Evolutionary conservation across 2,888 invertebrate genomes (phyloP).

Genomic region (Pegoplata infirma): DNA sequence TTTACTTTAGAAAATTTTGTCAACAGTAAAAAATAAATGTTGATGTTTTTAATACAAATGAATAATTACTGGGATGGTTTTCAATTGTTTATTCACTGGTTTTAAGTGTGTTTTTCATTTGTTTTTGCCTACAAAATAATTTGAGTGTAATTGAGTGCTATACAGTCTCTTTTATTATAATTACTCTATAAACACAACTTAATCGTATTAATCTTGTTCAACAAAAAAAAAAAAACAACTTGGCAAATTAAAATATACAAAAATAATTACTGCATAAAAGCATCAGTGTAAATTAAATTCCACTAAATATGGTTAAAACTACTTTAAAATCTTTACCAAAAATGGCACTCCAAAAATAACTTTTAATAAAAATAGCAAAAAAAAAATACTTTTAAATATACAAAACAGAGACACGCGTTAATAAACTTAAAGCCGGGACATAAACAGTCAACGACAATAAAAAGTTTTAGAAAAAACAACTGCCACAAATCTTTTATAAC

Average conservation of each 20-base stretch:
- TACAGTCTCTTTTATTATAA: too few species aligned
- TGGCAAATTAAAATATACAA: slow-evolving; percentile 39
- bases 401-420: slow-evolving; percentile 37
- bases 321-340: slow-evolving; percentile 44
- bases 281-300: slow-evolving; percentile 54
- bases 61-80: too few species aligned
- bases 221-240: neutral
- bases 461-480: too few species aligned
- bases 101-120: too few species aligned
- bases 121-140: too few species aligned
- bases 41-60: too few species aligned
- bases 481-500: too few species aligned
- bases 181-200: too few species aligned
- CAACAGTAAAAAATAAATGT: too few species aligned
- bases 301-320: slow-evolving; percentile 44
- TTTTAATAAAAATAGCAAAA: slow-evolving; percentile 25
- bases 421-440: neutral
- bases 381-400: slow-evolving; percentile 18
- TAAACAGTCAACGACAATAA: slow-evolving; percentile 14
- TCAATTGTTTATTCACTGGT: too few species aligned
- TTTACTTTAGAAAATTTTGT: too few species aligned
- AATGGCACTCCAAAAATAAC: slow-evolving; percentile 44
- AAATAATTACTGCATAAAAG: slow-evolving; percentile 43
- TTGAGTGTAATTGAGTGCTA: too few species aligned
- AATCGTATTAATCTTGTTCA: neutral